Evolutionary conservation across 1,140 invertebrate species (phyloP).

Genomic region (Ganaspis sp.): DNA sequence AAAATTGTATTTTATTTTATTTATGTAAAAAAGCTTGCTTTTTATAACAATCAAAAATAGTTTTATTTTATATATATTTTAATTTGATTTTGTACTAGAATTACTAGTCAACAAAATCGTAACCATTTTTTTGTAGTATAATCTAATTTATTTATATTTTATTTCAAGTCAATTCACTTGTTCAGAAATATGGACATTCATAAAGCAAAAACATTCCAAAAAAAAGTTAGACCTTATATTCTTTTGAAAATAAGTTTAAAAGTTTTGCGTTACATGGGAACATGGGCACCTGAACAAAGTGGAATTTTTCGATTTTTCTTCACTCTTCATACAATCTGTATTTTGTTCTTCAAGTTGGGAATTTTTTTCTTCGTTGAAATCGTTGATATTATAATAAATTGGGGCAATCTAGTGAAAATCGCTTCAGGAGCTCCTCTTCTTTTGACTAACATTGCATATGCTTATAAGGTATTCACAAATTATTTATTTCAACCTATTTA

Average conservation of each 20-base stretch:
- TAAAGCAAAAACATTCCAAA: background rate
- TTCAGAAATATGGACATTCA: background rate
- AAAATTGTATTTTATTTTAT: too few species aligned
- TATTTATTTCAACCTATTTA: background rate
- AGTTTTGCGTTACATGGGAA: constrained; percentile 59
- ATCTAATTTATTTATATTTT: background rate
- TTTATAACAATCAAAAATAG: too few species aligned
- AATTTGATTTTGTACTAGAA: too few species aligned
- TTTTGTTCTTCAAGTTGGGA: background rate
- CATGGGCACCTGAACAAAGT: constrained; percentile 47
- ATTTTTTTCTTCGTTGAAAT: background rate
- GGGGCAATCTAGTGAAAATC: background rate
- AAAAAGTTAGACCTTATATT: constrained; percentile 49
- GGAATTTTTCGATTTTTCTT: background rate
- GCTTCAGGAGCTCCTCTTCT: constrained; percentile 7
- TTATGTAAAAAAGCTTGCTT: too few species aligned
- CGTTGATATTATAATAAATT: background rate
- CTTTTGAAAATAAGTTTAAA: constrained; percentile 52
- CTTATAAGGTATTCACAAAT: background rate
- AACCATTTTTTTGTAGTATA: too few species aligned
- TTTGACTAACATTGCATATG: background rate
- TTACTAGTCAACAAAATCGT: too few species aligned
- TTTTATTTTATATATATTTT: too few species aligned
- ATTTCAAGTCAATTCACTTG: too few species aligned
- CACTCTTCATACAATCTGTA: background rate